phyloP scores from a whole-genome alignment of 2,888 invertebrate genomes.

The Polia nebulosa region DNA sequence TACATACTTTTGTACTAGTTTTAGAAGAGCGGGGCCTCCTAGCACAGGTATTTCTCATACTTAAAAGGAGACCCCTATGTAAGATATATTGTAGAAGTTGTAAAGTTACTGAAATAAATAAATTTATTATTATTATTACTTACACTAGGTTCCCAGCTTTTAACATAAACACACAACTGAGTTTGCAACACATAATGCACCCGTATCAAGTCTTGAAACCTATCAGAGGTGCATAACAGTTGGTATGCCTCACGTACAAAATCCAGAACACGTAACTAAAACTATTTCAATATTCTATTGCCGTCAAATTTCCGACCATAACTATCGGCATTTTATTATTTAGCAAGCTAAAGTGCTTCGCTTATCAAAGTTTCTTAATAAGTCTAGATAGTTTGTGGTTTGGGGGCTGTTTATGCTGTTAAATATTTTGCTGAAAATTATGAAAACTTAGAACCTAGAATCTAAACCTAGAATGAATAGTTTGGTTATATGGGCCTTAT shows the following conservation, averaged over 20 bases:
- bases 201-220: not conserved
- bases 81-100: too few species aligned
- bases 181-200: not conserved
- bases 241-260: not conserved
- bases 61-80: too few species aligned
- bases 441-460: not conserved
- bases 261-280: slow-evolving; percentile 24
- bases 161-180: not conserved
- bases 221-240: not conserved
- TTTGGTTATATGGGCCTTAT: too few species aligned
- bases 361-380: slow-evolving; percentile 33
- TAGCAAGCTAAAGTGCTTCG: slow-evolving; percentile 4
- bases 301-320: slow-evolving; percentile 16
- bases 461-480: not conserved
- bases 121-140: too few species aligned
- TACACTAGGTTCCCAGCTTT: too few species aligned
- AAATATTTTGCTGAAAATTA: slow-evolving; percentile 8
- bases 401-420: not conserved
- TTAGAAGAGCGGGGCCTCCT: too few species aligned
- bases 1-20: too few species aligned
- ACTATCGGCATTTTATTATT: slow-evolving; percentile 31
- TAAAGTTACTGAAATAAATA: too few species aligned
- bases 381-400: slow-evolving; percentile 7
- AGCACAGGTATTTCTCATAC: too few species aligned
- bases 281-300: slow-evolving; percentile 41